Evolutionary conservation across 2,797 vertebrate genomes (phyloP), one percentile per base, ranked within the genome.

Genomic region (Eospalax fontanierii): DNA sequence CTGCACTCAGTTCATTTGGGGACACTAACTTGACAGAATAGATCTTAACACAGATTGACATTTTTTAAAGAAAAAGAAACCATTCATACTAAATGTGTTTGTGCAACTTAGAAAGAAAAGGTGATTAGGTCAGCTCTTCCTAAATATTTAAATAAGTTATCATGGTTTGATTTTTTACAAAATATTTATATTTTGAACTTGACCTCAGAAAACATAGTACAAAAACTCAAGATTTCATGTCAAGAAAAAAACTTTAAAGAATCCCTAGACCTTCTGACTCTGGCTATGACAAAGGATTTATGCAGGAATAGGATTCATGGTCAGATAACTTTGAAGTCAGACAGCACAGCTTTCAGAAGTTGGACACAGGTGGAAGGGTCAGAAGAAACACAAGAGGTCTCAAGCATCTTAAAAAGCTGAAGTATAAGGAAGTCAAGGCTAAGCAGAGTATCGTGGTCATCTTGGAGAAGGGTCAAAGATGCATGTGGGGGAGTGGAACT

Each of bases 71-170:
- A 35, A 84, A 93, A 91, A 89, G 33, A 95, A 97, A 59, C 3
- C 96, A 2, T 24, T 98, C 35, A 89, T n/a, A 87, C 82, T 95
- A 96, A 96, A 94, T 79, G 75, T 88, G 33, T 2, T 26, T 50
- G 73, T 87, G 33, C 4, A 38, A 46, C 0, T 86, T 80, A 65
- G 6, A 61, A 43, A 96, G 96, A 87, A 8, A 96, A 74, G 0
- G 79, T 92, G 33, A 93, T 16, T 24, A 30, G 93, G 30, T 19
- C 30, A n/a, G 22, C 75, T 96, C 38, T 92, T 89, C 21, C 4
- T 61, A 57, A 78, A 83, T 16, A 75, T 95, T 95, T 84, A 57
- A 63, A 21, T 73, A 54, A 22, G 2, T 0, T 0, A 90, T 38
- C 6, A n/a, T 43, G 3, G 26, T 12, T 78, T 95, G 4, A 30